Percentiles rank a stretch among this genome's conserved stretches.
These are phyloP conservation scores for Dioctria rufipes DNA, from an alignment of 2,888 invertebrate species.

Conservation along the genomic window DNA sequence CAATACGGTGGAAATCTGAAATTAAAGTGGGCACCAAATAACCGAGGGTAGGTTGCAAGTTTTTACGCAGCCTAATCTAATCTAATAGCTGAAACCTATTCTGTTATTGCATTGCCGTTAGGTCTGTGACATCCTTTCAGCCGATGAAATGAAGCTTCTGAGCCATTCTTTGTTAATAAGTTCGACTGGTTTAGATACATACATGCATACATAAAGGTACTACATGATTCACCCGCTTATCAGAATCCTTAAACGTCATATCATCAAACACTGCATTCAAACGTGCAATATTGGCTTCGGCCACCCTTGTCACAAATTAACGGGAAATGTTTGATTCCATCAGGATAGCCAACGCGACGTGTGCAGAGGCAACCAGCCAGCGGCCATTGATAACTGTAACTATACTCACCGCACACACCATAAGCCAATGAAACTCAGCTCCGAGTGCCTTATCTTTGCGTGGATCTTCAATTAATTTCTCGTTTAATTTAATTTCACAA, in stretches of 20 bases:
- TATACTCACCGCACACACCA: not conserved
- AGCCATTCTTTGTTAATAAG: not conserved
- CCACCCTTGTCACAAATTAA: constrained; percentile 55
- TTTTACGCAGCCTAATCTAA: constrained; percentile 56
- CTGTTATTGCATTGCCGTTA: constrained; percentile 52
- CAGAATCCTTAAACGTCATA: constrained; percentile 1
- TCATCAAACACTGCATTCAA: not conserved
- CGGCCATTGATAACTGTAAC: constrained; percentile 36
- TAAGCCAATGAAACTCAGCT: not conserved
- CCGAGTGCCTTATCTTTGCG: constrained; percentile 57
- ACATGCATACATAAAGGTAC: not conserved
- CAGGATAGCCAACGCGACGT: constrained; percentile 24
- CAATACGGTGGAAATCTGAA: constrained; percentile 33
- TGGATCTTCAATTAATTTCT: constrained; percentile 61
- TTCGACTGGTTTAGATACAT: not conserved
- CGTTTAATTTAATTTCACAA: constrained; percentile 60
- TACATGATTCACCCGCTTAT: constrained; percentile 14
- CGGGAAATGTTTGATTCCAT: constrained; percentile 57
- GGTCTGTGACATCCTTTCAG: not conserved
- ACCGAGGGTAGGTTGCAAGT: constrained; percentile 2
- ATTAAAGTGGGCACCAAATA: constrained; percentile 3
- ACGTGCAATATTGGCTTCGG: constrained; percentile 28
- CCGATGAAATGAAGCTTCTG: not conserved
- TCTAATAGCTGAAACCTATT: constrained; percentile 15
- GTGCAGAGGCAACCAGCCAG: constrained; percentile 15